A percentile compares a stretch with the other conserved stretches of the same genome.
phyloP scores from a whole-genome alignment of 2,113 vertebrate species.

The Corynorhinus townsendii region DNA sequence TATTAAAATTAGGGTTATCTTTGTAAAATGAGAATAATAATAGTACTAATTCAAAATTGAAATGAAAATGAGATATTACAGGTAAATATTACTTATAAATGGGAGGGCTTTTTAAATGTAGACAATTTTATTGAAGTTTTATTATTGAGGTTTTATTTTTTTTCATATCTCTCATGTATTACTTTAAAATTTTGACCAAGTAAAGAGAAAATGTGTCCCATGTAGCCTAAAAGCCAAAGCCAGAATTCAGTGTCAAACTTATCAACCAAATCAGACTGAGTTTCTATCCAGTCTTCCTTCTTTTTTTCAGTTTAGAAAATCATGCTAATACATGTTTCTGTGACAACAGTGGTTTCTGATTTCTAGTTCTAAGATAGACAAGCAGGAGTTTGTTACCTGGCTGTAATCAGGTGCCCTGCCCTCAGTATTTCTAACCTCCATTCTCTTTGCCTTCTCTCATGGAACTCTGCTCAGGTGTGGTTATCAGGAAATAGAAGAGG shows the following conservation, averaged over 20 bases:
- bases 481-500: neutral
- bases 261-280: neutral
- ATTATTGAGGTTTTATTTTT: neutral
- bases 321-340: neutral
- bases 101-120: neutral
- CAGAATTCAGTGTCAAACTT: neutral
- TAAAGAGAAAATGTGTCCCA: neutral
- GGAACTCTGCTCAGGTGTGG: neutral
- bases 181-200: neutral
- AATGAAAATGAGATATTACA: neutral
- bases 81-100: neutral
- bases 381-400: neutral
- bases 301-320: neutral
- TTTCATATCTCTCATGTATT: neutral
- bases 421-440: neutral
- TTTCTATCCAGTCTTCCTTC: neutral
- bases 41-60: neutral
- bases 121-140: neutral
- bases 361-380: neutral
- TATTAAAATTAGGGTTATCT: neutral
- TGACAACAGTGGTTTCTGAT: neutral
- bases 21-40: neutral
- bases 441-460: neutral
- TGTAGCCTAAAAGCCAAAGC: neutral
- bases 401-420: neutral